Percentiles rank a stretch among this genome's conserved stretches.
phyloP scores from a whole-genome alignment of 2,797 vertebrate species.

The Nothura maculosa region DNA sequence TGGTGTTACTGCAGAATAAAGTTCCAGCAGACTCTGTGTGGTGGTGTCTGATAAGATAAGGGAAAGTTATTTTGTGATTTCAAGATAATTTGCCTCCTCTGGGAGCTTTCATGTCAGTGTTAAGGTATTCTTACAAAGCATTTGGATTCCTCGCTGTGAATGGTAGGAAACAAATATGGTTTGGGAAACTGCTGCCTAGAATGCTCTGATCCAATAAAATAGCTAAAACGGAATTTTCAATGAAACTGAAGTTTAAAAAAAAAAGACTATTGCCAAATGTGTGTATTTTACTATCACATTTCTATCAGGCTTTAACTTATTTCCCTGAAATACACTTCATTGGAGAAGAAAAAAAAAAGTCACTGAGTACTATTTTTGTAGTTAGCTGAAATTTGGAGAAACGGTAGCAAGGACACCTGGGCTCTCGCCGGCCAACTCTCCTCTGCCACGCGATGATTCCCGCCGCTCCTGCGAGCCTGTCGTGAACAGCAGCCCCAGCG shows the following conservation, averaged over 20 bases:
- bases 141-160: background rate
- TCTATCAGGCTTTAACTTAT: background rate
- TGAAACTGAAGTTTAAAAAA: background rate
- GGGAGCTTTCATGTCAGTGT: slow-evolving; percentile 29
- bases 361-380: background rate
- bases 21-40: slow-evolving; percentile 12
- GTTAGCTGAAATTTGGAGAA: background rate
- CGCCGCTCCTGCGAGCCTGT: fast-evolving
- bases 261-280: background rate
- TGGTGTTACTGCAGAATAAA: fast-evolving
- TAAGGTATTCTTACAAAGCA: background rate
- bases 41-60: slow-evolving; percentile 57
- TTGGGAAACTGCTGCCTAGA: background rate
- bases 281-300: background rate
- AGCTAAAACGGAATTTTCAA: background rate
- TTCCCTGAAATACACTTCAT: background rate
- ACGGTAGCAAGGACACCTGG: background rate
- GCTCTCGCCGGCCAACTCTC: background rate
- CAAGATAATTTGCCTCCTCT: slow-evolving; percentile 26
- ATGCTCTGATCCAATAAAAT: background rate
- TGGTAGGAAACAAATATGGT: background rate
- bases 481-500: fast-evolving
- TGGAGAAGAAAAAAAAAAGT: background rate
- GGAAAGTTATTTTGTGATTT: slow-evolving; percentile 56
- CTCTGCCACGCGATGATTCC: background rate